Conservation (phyloP, 2,888 invertebrate species). For the Stenichneumon culpator region DNA sequence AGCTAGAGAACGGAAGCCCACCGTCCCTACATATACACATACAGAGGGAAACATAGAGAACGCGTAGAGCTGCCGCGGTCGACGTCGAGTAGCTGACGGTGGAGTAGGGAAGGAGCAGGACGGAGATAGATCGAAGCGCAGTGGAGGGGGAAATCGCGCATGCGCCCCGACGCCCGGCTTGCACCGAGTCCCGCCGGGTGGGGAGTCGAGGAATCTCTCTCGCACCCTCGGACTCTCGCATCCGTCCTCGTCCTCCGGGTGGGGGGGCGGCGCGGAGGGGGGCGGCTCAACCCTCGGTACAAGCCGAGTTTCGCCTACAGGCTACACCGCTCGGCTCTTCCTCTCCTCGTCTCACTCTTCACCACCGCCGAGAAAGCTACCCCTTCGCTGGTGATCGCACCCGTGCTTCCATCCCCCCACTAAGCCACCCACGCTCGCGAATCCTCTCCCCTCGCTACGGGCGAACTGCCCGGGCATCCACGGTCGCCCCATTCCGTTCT, state of each 20-base stretch:
- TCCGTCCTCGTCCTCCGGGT: conserved; percentile 41
- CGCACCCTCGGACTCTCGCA: conserved; percentile 51
- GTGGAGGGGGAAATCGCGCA: conserved; percentile 75
- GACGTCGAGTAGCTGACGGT: conserved; percentile 50
- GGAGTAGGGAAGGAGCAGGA: conserved; percentile 41
- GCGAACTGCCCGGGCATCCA: conserved; percentile 85
- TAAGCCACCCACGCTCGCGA: conserved; percentile 55
- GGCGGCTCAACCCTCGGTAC: conserved; percentile 43
- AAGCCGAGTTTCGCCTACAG: conserved; percentile 2
- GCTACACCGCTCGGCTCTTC: conserved; percentile 24
- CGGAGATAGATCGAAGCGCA: conserved; percentile 58
- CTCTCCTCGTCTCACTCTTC: conserved; percentile 40
- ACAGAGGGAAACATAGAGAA: conserved; percentile 29
- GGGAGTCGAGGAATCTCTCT: conserved; percentile 72
- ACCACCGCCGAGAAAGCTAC: conserved; percentile 42
- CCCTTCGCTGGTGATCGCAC: conserved; percentile 53
- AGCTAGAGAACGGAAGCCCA: neutral
- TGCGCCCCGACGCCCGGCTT: conserved; percentile 76
- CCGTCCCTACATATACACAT: neutral
- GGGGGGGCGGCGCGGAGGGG: neutral
- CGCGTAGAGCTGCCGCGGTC: conserved; percentile 44
- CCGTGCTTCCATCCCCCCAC: conserved; percentile 52
- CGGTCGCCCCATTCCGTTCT: conserved; percentile 85
- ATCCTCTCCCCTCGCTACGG: conserved; percentile 74
- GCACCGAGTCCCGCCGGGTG: conserved; percentile 70